Base-by-base conservation (phyloP, 30 jellyfish, hydroid and myxozoan species). In the Rhopilema esculentum region DNA sequence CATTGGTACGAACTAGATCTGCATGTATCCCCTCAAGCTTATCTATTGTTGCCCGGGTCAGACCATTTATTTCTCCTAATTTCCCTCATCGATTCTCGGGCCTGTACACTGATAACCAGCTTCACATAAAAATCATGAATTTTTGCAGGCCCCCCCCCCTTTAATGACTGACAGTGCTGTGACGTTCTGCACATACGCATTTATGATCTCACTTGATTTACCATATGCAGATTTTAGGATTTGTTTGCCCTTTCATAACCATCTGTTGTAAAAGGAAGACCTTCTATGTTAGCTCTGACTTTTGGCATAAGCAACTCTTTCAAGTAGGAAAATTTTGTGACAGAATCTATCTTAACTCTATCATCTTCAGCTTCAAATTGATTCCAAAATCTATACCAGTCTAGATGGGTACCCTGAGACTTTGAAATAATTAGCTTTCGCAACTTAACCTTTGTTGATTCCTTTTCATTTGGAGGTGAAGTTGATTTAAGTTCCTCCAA, bases 81-180 rank as follows among this genome's bases (percentile, higher is more conserved):
- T 84, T 75, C 23, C 97, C 91, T n/a, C 97, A 90, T 90, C 17
- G 95, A 71, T 75, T 84, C 96, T 75, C 83, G 83, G 70, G 97
- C 92, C 67, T 82, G 91, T 28, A 90, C 86, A 64, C 86, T 73
- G 72, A 22, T 89, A 17, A 82, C 64, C 72, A 90, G 87, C 25
- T 49, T 83, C 63, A 66, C 95, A 72, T 89, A 89, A 66, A 90
- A 82, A 15, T 57, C 91, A 18, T 83, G 91, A 63, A 85, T 71
- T 63, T 91, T 83, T 24, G 65, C 76, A 26, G 88, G 72, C 53
- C 32, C 84, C 51, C 82, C 82, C 74, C 66, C 77, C 85, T 51
- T 83, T 66, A 50, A 91, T 84, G 27, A 67, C 33, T 25, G 96
- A 95, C 20, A 90, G 87, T 64, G 71, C 25, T 26, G 88, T 90